Conservation (phyloP, 2,797 vertebrate genomes). For the Rhinoraja longicauda region DNA sequence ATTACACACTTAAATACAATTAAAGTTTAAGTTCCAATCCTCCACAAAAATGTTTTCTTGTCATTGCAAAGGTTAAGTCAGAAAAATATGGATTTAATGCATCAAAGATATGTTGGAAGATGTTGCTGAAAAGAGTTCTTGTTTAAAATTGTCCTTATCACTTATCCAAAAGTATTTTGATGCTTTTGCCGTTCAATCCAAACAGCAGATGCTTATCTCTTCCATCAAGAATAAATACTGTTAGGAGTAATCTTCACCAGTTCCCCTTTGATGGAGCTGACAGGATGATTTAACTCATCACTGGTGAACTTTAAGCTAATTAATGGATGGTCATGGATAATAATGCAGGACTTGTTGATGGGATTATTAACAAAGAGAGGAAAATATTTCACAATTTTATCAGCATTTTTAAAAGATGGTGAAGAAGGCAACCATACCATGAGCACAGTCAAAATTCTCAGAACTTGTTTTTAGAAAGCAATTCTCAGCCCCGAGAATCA, state of each 20-base stretch:
- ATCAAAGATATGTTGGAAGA: neutral
- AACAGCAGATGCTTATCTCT: neutral
- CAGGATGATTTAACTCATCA: constrained; percentile 7
- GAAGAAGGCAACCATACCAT: neutral
- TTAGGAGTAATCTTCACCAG: neutral
- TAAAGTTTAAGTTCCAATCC: neutral
- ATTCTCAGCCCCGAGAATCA: neutral
- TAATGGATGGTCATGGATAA: neutral
- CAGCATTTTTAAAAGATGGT: neutral
- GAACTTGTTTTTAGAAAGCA: neutral
- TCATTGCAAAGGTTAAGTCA: neutral
- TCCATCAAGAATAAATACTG: neutral
- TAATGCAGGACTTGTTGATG: neutral
- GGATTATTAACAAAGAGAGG: neutral
- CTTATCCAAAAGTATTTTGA: neutral
- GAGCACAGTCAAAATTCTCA: neutral
- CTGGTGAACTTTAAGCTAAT: neutral
- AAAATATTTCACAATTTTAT: neutral
- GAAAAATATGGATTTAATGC: neutral
- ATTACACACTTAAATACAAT: neutral
- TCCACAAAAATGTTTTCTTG: neutral
- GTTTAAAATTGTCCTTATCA: neutral
- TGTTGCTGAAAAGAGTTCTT: neutral
- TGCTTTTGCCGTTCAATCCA: neutral
- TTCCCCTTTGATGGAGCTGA: neutral